These are phyloP conservation scores for Oreotrochilus melanogaster DNA, from an alignment of 2,113 vertebrate genomes.

Conservation along the genomic window DNA sequence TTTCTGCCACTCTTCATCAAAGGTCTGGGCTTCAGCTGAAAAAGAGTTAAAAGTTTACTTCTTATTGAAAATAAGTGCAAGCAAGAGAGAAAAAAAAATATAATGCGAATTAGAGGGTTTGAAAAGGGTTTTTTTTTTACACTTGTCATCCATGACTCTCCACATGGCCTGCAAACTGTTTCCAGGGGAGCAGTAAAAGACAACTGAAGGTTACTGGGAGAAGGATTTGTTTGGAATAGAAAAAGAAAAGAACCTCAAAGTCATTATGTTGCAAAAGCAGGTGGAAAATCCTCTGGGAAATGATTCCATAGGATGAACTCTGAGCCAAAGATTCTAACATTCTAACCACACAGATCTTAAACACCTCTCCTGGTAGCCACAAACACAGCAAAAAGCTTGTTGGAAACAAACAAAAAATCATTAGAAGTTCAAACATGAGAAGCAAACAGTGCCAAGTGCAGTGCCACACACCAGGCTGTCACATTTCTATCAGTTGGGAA, in stretches of 20 bases:
- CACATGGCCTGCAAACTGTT: not conserved
- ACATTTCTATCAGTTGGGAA: not conserved
- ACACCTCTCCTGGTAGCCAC: not conserved
- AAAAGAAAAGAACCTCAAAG: not conserved
- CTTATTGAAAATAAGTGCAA: not conserved
- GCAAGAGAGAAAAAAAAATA: not conserved
- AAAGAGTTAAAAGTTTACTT: not conserved
- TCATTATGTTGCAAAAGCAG: not conserved
- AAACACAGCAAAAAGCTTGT: not conserved
- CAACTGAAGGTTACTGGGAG: not conserved
- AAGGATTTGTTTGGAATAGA: not conserved
- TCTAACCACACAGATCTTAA: not conserved
- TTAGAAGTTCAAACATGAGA: not conserved
- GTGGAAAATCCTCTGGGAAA: too few relatives aligned
- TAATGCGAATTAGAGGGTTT: not conserved
- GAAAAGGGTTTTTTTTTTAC: not conserved
- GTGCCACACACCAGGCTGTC: not conserved
- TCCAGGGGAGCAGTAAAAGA: not conserved
- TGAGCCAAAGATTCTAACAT: too few relatives aligned
- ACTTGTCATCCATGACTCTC: not conserved
- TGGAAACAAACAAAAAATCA: not conserved
- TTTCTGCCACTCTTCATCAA: conserved; percentile 91
- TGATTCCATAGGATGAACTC: too few relatives aligned
- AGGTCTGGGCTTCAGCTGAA: conserved; percentile 87
- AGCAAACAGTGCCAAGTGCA: not conserved